Evolutionary conservation across 1,140 invertebrate genomes (phyloP), one percentile per base, ranked within the genome.

Genomic region (Drosophila setifemur): DNA sequence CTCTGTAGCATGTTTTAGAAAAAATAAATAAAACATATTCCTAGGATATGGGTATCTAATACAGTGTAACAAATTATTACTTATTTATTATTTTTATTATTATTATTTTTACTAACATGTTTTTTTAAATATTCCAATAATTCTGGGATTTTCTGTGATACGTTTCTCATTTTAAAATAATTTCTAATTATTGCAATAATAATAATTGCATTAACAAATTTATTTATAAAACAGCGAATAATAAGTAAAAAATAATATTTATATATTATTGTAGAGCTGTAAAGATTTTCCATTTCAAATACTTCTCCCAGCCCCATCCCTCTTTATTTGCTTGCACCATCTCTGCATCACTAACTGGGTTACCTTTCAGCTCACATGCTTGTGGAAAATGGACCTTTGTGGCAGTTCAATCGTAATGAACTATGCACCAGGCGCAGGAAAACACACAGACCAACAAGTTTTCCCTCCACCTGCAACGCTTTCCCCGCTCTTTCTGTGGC

Each of bases 361-460:
- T 48, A 14, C 8, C 25, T 45, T 18, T 29, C n/a, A 5, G 8
- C 43, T 50, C 23, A 45, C 23, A 29, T 47, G 35, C 12, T 29
- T 35, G 61, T 60, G 31, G 31, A 12, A 43, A 71, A 49, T 49
- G 42, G 47, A 79, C 73, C 79, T 78, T 85, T 78, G 70, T 74
- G 69, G 52, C 69, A 77, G 57, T 74, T 82, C 78, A 83, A 83
- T 83, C 73, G 78, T 77, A 83, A 83, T 83, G 78, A 83, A 83
- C 78, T 83, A 83, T 78, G 79, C 73, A 83, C 70, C 50, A 78
- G 73, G 74, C 70, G 53, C 45, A 48, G 31, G 6, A 60, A 53
- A 49, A 43, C 54, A 73, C 58, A 72, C 69, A 47, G 55, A 57
- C 69, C 67, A 82, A 82, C 77, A 82, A 82, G 78, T 64, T 76